Conservation (phyloP, 1,140 invertebrate species). For the Drosophila busckii region DNA sequence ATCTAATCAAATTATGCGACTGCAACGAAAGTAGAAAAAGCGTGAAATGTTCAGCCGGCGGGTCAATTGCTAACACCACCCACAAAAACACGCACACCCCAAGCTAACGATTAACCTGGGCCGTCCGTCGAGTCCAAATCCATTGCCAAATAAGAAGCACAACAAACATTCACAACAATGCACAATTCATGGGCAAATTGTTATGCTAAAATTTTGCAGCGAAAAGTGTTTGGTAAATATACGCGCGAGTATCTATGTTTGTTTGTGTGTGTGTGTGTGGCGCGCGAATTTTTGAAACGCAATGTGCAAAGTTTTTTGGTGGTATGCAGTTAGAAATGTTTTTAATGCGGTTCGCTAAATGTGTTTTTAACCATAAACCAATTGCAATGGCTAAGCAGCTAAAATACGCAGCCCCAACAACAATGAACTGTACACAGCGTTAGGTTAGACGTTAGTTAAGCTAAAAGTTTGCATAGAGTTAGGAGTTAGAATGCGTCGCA, state of each 20-base stretch:
- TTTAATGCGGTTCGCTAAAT: constrained; percentile 77
- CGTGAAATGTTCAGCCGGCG: constrained; percentile 64
- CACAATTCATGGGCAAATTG: constrained; percentile 67
- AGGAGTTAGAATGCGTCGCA: constrained; percentile 9
- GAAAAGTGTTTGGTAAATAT: constrained; percentile 75
- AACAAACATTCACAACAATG: too few relatives aligned
- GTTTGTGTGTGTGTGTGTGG: constrained; percentile 15
- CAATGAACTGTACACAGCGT: too few relatives aligned
- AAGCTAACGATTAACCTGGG: constrained; percentile 40
- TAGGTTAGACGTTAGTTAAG: too few relatives aligned
- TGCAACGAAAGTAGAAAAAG: constrained; percentile 76
- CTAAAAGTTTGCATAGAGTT: too few relatives aligned
- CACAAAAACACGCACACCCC: too few relatives aligned
- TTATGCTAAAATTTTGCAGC: constrained; percentile 71
- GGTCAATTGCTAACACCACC: too few relatives aligned
- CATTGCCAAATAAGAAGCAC: constrained; percentile 69
- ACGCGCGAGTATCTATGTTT: constrained; percentile 31
- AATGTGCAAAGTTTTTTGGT: constrained; percentile 17
- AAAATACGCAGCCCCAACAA: constrained; percentile 34
- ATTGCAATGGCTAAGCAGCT: constrained; percentile 28
- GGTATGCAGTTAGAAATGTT: constrained; percentile 61
- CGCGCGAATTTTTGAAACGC: constrained; percentile 47
- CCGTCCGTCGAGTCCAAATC: too few relatives aligned
- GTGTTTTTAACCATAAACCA: constrained; percentile 76
- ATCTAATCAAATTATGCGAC: constrained; percentile 76